A percentile compares a stretch with the other conserved stretches of the same genome.
These are phyloP conservation scores for Megaustenia siamemsis DNA, from an alignment of 2,888 invertebrate genomes.

Conservation along the genomic window DNA sequence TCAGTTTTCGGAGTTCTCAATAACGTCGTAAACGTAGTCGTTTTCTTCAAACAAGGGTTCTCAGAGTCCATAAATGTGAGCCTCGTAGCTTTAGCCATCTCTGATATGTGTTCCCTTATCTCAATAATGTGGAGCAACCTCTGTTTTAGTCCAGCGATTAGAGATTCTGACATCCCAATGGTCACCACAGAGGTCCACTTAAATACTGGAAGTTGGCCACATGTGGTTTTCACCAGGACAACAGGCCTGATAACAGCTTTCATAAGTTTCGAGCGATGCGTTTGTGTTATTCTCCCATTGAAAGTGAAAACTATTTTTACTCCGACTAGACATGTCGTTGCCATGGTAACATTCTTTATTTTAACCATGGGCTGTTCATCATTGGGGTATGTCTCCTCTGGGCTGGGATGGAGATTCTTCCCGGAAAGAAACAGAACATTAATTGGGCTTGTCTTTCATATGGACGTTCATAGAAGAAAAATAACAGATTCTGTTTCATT, in stretches of 20 bases:
- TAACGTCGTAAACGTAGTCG: neutral
- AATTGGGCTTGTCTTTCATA: neutral
- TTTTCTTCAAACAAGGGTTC: neutral
- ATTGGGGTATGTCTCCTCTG: neutral
- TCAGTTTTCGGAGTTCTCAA: neutral
- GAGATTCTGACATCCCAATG: neutral
- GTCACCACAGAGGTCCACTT: neutral
- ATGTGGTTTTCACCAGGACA: neutral
- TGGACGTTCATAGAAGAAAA: neutral
- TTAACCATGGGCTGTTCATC: neutral
- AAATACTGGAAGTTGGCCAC: slow-evolving; percentile 26
- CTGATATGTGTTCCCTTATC: neutral
- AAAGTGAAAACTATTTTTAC: slow-evolving; percentile 10
- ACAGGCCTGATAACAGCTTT: slow-evolving; percentile 21
- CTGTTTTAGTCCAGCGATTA: neutral
- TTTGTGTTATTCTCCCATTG: slow-evolving; percentile 1
- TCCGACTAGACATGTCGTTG: neutral
- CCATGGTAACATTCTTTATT: neutral
- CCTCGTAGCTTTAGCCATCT: neutral
- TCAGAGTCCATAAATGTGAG: neutral
- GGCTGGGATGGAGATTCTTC: slow-evolving; percentile 10
- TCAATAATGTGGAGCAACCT: neutral
- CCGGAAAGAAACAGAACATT: slow-evolving; percentile 23
- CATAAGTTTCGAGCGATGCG: neutral
- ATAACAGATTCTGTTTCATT: neutral